Evolutionary conservation across 2,888 invertebrate genomes (phyloP).

Genomic region (Agrilus biguttatus): DNA sequence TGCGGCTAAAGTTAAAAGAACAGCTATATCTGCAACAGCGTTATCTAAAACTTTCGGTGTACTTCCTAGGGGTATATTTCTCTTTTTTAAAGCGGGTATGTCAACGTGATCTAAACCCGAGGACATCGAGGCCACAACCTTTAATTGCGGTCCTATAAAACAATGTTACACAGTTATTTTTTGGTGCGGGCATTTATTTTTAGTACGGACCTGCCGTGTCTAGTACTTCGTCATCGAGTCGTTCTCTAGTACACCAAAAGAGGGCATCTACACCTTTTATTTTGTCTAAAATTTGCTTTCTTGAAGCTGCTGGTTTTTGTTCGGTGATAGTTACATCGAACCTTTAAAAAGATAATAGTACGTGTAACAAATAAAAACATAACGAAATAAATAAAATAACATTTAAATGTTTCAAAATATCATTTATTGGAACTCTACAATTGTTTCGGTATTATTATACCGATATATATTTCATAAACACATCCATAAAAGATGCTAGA

Average conservation of each 20-base stretch:
- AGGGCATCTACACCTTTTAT: constrained; percentile 46
- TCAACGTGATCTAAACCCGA: constrained; percentile 81
- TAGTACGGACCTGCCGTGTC: constrained; percentile 23
- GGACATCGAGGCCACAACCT: constrained; percentile 68
- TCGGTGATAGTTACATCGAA: too few species aligned
- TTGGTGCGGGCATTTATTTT: too few species aligned
- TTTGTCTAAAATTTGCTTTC: constrained; percentile 17
- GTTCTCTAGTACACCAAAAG: constrained; percentile 40
- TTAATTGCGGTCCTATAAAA: constrained; percentile 47
- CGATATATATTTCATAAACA: too few species aligned
- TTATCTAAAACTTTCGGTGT: constrained; percentile 63
- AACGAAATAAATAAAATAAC: too few species aligned
- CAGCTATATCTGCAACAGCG: constrained; percentile 71
- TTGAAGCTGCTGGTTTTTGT: constrained; percentile 9
- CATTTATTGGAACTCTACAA: too few species aligned
- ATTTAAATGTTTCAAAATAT: too few species aligned
- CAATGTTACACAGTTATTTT: too few species aligned
- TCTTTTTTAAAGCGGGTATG: constrained; percentile 48
- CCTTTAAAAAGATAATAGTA: too few species aligned
- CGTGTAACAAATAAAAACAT: too few species aligned
- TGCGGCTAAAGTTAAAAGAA: constrained; percentile 62
- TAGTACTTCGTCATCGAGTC: constrained; percentile 29
- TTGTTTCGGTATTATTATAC: too few species aligned
- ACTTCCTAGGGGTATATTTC: constrained; percentile 64
- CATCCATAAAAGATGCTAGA: too few species aligned